Evolutionary conservation across 2,113 vertebrate species (phyloP).

Genomic region (Circaetus gallicus): DNA sequence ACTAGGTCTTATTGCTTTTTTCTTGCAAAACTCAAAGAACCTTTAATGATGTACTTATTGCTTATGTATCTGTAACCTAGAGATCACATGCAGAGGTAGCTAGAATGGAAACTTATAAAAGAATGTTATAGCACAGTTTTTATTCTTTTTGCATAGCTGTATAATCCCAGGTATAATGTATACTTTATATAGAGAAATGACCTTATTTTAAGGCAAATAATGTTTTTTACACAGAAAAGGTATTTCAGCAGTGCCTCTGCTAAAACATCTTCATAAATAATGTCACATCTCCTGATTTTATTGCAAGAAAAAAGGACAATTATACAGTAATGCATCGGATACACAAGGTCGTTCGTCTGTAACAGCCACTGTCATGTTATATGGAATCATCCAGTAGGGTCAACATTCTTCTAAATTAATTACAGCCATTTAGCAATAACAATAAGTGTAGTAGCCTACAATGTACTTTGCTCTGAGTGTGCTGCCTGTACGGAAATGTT

Average conservation of each 20-base stretch:
- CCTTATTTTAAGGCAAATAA: conserved; percentile 1
- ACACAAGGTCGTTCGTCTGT: background rate
- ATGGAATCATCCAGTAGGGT: conserved; percentile 26
- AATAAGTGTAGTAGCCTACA: background rate
- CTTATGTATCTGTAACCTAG: background rate
- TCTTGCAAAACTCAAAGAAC: background rate
- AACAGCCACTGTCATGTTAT: background rate
- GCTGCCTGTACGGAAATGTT: conserved; percentile 37
- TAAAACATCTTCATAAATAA: conserved; percentile 13
- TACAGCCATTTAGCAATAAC: conserved; percentile 53
- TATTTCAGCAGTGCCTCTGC: background rate
- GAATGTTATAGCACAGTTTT: background rate
- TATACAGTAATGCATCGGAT: background rate
- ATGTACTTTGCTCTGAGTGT: conserved; percentile 8
- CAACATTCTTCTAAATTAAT: conserved; percentile 63
- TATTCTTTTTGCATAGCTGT: background rate
- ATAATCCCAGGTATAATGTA: background rate
- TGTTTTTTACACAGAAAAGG: background rate
- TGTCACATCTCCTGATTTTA: conserved; percentile 35
- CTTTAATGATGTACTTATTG: background rate
- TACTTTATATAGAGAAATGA: background rate
- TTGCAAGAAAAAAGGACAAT: conserved; percentile 42
- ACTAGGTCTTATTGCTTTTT: background rate
- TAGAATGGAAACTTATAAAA: background rate
- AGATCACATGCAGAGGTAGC: background rate